Conservation (phyloP, 2,797 vertebrate genomes). For the Luscinia megarhynchos region DNA sequence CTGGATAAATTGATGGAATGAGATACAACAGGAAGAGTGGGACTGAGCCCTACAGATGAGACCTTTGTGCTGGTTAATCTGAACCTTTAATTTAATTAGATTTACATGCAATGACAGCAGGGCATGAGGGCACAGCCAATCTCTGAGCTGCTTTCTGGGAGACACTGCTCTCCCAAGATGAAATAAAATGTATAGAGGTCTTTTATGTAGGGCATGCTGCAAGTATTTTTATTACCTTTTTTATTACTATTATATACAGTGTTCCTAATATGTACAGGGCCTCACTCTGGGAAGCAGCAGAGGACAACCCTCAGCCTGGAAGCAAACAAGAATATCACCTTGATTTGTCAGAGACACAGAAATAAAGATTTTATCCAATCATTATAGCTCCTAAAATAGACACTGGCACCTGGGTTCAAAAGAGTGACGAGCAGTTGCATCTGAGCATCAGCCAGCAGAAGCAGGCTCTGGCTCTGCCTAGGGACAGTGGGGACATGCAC, state of each 20-base stretch:
- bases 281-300: background rate
- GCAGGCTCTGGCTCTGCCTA: background rate
- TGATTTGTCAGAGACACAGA: background rate
- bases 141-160: slow-evolving; percentile 15
- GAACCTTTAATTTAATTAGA: slow-evolving; percentile 64
- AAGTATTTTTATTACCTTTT: background rate
- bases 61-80: slow-evolving; percentile 56
- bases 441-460: background rate
- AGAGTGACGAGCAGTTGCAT: background rate
- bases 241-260: slow-evolving; percentile 12
- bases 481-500: background rate
- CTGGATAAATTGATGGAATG: slow-evolving; percentile 64
- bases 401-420: background rate
- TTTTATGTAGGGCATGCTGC: background rate
- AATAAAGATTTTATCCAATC: background rate
- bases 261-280: background rate
- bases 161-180: background rate
- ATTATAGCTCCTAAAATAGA: background rate
- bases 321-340: background rate
- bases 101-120: slow-evolving; percentile 45
- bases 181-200: background rate
- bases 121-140: background rate
- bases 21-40: slow-evolving; percentile 51
- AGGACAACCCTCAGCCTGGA: background rate
- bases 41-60: slow-evolving; percentile 24